Conservation (phyloP, 2,797 vertebrate genomes). For the Varecia variegata region DNA sequence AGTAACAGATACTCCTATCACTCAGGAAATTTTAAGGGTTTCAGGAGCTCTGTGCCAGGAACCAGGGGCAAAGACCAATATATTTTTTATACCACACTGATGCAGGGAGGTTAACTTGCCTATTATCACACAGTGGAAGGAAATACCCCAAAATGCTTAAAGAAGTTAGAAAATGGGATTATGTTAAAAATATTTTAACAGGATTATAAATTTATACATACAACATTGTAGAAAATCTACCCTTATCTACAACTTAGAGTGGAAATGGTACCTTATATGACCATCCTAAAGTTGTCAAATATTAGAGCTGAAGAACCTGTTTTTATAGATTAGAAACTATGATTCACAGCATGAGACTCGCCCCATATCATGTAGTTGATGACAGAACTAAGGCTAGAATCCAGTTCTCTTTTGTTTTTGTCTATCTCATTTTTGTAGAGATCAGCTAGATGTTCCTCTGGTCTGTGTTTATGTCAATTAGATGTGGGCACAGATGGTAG, state of each 20-base stretch:
- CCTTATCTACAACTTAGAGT: neutral
- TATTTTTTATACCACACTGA: neutral
- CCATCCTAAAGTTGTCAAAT: neutral
- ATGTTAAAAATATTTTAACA: conserved; percentile 36
- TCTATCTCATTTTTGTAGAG: conserved; percentile 15
- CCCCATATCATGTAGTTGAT: neutral
- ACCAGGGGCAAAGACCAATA: neutral
- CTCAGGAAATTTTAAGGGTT: conserved; percentile 29
- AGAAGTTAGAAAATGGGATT: neutral
- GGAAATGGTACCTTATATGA: neutral
- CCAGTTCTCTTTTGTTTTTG: neutral
- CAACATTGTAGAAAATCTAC: neutral
- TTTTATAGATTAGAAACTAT: neutral
- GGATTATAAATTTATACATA: neutral
- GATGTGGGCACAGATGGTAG: neutral
- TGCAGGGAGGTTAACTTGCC: conserved; percentile 18
- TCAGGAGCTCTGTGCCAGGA: conserved; percentile 35
- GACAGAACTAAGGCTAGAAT: conserved; percentile 2
- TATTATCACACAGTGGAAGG: neutral
- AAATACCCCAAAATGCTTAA: conserved; percentile 3
- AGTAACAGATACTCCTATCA: neutral
- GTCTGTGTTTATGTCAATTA: neutral
- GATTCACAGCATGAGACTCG: neutral
- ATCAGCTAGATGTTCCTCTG: neutral
- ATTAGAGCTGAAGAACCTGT: neutral